Evolutionary conservation across 2,113 vertebrate species (phyloP).

Genomic region (Arothron firmamentum): DNA sequence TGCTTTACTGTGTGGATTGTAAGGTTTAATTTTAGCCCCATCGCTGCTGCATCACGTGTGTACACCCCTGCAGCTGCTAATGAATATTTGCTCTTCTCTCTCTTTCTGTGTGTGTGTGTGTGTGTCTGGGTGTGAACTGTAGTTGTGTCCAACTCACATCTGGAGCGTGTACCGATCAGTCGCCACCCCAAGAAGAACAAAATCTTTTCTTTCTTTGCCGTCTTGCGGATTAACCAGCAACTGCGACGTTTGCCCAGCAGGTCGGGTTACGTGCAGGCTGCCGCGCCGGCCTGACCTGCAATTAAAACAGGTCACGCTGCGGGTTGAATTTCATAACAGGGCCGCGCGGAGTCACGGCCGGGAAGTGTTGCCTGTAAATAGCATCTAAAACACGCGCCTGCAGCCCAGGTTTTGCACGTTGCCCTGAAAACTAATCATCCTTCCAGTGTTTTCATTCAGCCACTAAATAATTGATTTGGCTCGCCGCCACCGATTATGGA

Average conservation of each 20-base stretch:
- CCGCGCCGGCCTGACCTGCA: slow-evolving; percentile 17
- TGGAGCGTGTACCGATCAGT: no score
- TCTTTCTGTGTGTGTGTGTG: background rate
- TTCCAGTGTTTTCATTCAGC: slow-evolving; percentile 46
- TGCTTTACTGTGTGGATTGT: slow-evolving; percentile 23
- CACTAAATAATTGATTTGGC: slow-evolving; percentile 51
- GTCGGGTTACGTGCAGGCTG: slow-evolving; percentile 17
- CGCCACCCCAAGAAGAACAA: background rate
- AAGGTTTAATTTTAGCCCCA: slow-evolving; percentile 66
- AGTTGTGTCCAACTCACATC: background rate
- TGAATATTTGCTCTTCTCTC: slow-evolving; percentile 29
- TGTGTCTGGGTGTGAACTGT: background rate
- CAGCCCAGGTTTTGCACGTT: slow-evolving; percentile 26
- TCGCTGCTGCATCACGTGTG: slow-evolving; percentile 38
- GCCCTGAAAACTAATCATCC: slow-evolving; percentile 35
- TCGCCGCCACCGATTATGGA: slow-evolving; percentile 30
- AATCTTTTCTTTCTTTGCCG: background rate
- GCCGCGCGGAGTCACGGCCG: slow-evolving; percentile 24
- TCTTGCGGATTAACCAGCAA: slow-evolving; percentile 15
- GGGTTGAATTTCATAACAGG: slow-evolving; percentile 41
- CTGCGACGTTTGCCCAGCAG: slow-evolving; percentile 19
- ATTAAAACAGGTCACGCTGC: slow-evolving; percentile 18
- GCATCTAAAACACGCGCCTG: slow-evolving; percentile 13
- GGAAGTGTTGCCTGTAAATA: slow-evolving; percentile 35
- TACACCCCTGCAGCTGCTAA: slow-evolving; percentile 51